Evolutionary conservation across 2,797 vertebrate genomes (phyloP).

Genomic region (Anguilla megastoma): DNA sequence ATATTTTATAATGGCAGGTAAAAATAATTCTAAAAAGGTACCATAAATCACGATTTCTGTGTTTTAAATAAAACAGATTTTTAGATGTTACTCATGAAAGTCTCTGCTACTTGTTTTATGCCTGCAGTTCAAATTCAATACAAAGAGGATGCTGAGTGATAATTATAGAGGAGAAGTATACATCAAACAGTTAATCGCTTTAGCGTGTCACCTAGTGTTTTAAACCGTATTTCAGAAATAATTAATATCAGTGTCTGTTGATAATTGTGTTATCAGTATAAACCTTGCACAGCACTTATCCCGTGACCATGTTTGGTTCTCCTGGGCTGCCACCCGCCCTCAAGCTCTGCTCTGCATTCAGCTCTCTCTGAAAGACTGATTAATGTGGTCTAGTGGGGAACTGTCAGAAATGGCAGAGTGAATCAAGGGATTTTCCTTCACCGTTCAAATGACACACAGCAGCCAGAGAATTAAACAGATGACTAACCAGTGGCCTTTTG

Average conservation of each 20-base stretch:
- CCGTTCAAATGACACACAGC: slow-evolving; percentile 73
- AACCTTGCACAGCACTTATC: slow-evolving; percentile 28
- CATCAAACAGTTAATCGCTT: slow-evolving; percentile 15
- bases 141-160: not conserved
- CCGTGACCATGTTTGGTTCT: slow-evolving; percentile 60
- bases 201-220: slow-evolving; percentile 17
- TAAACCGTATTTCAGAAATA: slow-evolving; percentile 39
- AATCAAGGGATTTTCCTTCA: slow-evolving; percentile 77
- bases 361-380: slow-evolving; percentile 66
- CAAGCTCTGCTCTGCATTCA: slow-evolving; percentile 64
- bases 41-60: not conserved
- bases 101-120: not conserved
- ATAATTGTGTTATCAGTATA: slow-evolving; percentile 43
- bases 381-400: slow-evolving; percentile 77
- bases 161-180: not conserved
- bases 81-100: not conserved
- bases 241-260: slow-evolving; percentile 47
- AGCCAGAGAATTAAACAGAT: slow-evolving; percentile 77
- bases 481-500: slow-evolving; percentile 78
- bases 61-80: slow-evolving; percentile 4
- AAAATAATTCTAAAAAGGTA: not conserved
- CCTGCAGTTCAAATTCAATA: slow-evolving; percentile 1
- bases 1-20: not conserved
- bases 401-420: slow-evolving; percentile 77
- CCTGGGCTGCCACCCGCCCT: slow-evolving; percentile 64